A percentile compares a stretch with the other conserved stretches of the same genome.
Conservation (phyloP, 2,888 invertebrate species). For the Neoitamus cyanurus region DNA sequence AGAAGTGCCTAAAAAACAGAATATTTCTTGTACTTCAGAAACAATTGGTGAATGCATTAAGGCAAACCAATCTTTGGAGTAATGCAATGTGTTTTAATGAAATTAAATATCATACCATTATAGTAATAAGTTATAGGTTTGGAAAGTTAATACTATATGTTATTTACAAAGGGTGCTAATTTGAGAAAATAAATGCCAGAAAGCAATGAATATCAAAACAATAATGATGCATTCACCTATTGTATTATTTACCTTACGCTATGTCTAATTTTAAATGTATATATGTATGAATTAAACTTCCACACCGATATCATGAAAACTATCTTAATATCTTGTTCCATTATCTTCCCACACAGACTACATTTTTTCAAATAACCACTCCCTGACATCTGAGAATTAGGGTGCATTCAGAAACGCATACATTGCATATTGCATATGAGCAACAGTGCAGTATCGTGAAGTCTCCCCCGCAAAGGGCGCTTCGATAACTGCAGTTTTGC, state of each 20-base stretch:
- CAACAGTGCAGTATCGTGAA: too few species aligned
- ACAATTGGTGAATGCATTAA: background rate
- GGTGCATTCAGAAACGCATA: too few species aligned
- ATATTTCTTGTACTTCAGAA: background rate
- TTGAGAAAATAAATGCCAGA: background rate
- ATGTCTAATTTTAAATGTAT: background rate
- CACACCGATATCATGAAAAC: background rate
- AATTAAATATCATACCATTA: background rate
- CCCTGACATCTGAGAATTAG: background rate
- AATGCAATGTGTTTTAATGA: background rate
- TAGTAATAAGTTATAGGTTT: background rate
- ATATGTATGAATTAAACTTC: too few species aligned
- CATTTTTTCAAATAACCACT: background rate
- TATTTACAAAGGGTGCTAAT: background rate
- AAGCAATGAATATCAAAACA: background rate
- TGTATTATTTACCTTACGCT: background rate
- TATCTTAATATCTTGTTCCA: background rate
- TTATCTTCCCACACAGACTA: background rate
- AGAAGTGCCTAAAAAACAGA: constrained; percentile 20
- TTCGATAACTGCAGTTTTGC: too few species aligned
- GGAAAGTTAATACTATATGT: background rate
- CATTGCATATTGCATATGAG: too few species aligned
- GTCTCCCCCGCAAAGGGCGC: too few species aligned
- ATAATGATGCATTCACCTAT: background rate
- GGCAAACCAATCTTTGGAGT: background rate